Base-by-base conservation (phyloP, 2,888 invertebrate genomes). In the Papilio protenor region DNA sequence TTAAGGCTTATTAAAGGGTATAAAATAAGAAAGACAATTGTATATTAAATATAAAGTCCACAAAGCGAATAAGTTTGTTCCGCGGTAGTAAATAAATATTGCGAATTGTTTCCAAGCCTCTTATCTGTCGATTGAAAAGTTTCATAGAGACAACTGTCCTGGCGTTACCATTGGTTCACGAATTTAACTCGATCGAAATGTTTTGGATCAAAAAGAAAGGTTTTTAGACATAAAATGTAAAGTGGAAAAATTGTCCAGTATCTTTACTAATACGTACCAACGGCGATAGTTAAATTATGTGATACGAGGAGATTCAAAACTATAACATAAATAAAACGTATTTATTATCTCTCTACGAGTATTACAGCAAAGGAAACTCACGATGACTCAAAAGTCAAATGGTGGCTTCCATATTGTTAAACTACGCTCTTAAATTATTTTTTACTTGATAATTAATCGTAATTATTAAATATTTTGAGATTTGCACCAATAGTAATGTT, bases 111-210 rank as follows among this genome's bases (percentile, higher is more conserved):
- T 83, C 89, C 90, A 93, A 93, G 92, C 92, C 91, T 91, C 93
- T 93, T 93, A 93, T 88, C 90, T 87, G 82, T 61, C 91, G 88
- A 92, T 92, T 91, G 93, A 89, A 93, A 92, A 92, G 89, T 92
- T 91, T 84, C 84, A 85, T 85, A 81, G 86, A 87, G 87, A 84
- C 73, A 90, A 91, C 90, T 91, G 89, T 87, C 84, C 82, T 75
- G 77, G 21, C 77, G 66, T 78, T 88, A 90, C 81, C 81, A 84
- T 16, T 52, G 79, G 77, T 84, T 85, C 83, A 88, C 89, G 89
- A 87, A 57, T 40, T 64, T 6, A 40, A 82, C 79, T 82, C 82
- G 81, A 81, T n/a, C 59, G 66, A 83, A 79, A 80, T 80, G 14
- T 49, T 49, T 49, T 49, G 1, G 2, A 2, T 33, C 5, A 0